Percentiles rank a stretch among this genome's conserved stretches.
These are phyloP conservation scores for Agrotis exclamationis DNA, from an alignment of 2,888 invertebrate species.

Conservation along the genomic window DNA sequence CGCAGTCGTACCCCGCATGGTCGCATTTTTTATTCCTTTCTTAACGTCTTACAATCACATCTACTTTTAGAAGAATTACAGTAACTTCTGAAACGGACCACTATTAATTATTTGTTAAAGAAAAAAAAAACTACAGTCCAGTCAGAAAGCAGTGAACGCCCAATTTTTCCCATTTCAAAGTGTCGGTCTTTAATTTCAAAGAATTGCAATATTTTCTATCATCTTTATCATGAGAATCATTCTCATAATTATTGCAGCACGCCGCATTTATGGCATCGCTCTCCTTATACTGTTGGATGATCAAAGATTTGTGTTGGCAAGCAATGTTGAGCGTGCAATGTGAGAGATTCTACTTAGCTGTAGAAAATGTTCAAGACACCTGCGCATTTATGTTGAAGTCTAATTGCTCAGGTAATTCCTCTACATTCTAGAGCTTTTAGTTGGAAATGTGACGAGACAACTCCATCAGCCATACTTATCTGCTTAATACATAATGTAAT, in stretches of 20 bases:
- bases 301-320: constrained; percentile 22
- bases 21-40: too few species aligned
- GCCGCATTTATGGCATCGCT: constrained; percentile 16
- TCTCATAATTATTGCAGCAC: not conserved
- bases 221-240: not conserved
- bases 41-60: too few species aligned
- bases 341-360: constrained; percentile 32
- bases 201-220: not conserved
- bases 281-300: constrained; percentile 14
- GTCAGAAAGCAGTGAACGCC: too few species aligned
- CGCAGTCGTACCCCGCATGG: too few species aligned
- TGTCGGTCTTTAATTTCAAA: not conserved
- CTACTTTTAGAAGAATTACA: too few species aligned
- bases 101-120: too few species aligned
- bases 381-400: constrained; percentile 3
- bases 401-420: constrained; percentile 28
- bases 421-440: too few species aligned
- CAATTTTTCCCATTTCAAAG: not conserved
- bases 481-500: too few species aligned
- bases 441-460: too few species aligned
- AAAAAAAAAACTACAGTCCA: too few species aligned
- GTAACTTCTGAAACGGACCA: too few species aligned
- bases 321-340: constrained; percentile 21
- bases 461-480: too few species aligned
- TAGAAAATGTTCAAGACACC: constrained; percentile 10